Evolutionary conservation across 2,797 vertebrate species (phyloP), one percentile per base, ranked within the genome.

Genomic region (Echiichthys vipera): DNA sequence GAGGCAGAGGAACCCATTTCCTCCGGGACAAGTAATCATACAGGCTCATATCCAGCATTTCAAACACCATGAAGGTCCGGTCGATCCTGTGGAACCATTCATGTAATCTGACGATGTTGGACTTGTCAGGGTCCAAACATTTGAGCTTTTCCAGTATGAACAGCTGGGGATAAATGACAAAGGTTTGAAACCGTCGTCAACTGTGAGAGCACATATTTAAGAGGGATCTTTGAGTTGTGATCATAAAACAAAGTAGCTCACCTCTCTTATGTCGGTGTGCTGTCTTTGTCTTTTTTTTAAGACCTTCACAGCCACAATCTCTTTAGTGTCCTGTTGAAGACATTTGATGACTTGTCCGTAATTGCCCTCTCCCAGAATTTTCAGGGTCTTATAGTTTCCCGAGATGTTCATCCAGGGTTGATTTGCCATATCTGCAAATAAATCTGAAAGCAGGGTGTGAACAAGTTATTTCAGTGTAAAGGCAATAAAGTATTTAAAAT

Each of bases 21-120:
- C n/a, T 55, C 7, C 2, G 1, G 5, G 0, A 0, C 40, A 74
- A 59, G 14, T 61, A 12, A 1, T 46, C 46, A 36, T 17, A 5
- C 29, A 74, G 5, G 45, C 54, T 74, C 2, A 58, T 43, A 22
- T 74, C 71, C 29, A 74, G 62, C 15, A 30, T n/a, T 42, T 42
- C 58, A 37, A 63, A 71, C 24, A 71, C 49, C 13, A 64, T 49
- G 24, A 55, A 64, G 5, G 5, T 49, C 42, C 0, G 20, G 45
- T 34, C 3, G 0, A 9, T 3, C 7, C 2, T 6, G 18, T 24
- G 14, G 30, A 59, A 25, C 46, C 27, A 51, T 24, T 59, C 46
- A 14, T 37, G 7, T 10, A 18, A 59, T 53, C 5, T 66, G 46
- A 73, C 1, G 18, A 66, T 45, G 39, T 20, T 42, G 18, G 10